phyloP scores from a whole-genome alignment of 2,113 vertebrate species.

The Probosciger aterrimus region DNA sequence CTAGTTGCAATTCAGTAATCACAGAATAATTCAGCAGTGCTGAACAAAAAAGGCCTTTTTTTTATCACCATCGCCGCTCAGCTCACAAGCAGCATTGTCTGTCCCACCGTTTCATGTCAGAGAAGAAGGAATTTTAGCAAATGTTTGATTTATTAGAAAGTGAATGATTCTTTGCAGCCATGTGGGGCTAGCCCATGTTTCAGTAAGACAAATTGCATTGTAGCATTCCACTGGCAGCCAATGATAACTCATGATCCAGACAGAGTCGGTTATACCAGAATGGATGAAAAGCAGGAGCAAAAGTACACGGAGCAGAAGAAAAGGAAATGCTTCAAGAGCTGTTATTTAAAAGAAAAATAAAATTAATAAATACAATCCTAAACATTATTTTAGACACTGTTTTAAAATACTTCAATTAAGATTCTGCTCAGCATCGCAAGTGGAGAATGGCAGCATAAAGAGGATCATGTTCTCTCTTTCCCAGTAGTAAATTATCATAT shows the following conservation, averaged over 20 bases:
- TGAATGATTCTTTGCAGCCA: conserved; percentile 92
- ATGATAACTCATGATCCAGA: conserved; percentile 98
- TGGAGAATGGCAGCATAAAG: conserved; percentile 40
- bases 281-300: conserved; percentile 92
- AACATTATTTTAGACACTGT: conserved; percentile 39
- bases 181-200: conserved; percentile 85
- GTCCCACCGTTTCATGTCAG: conserved; percentile 75
- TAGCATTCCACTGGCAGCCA: conserved; percentile 89
- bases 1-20: conserved; percentile 25
- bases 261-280: conserved; percentile 93
- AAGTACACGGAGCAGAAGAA: conserved; percentile 88
- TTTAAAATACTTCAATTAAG: conserved; percentile 69
- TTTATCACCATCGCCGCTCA: conserved; percentile 77
- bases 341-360: conserved; percentile 32
- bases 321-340: conserved; percentile 68
- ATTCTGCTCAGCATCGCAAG: conserved; percentile 28
- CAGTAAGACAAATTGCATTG: conserved; percentile 94
- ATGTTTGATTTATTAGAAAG: conserved; percentile 90
- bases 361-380: neutral
- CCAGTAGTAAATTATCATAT: conserved; percentile 62
- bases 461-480: conserved; percentile 47
- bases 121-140: conserved; percentile 80
- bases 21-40: neutral
- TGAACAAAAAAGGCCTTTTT: conserved; percentile 45
- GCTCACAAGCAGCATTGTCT: conserved; percentile 77